phyloP scores from a whole-genome alignment of 2,113 vertebrate species.

The cat (Felis catus) region F.catus_Fca126_mat1.0 CM031416.1:30678001-30678500 shows the following conservation, averaged over 20 bases:
- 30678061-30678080: constrained; percentile 84
- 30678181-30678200: constrained; percentile 73
- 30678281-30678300: background rate
- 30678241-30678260: constrained; percentile 88
- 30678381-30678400: background rate
- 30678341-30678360: background rate
- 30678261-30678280: background rate
- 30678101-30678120: background rate
- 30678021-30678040: constrained; percentile 93
- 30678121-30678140: background rate
- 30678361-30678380: background rate
- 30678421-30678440: background rate
- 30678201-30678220: background rate
- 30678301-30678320: background rate
- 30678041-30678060: constrained; percentile 86
- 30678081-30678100: constrained; percentile 50
- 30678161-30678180: constrained; percentile 63
- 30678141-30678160: background rate
- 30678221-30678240: constrained; percentile 82
- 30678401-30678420: background rate
- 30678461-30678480: background rate
- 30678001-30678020: constrained; percentile 94
- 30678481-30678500: background rate
- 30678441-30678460: background rate
- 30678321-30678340: too few relatives aligned